Conservation (phyloP, 2,113 vertebrate species). For the Calidris pugnax region DNA sequence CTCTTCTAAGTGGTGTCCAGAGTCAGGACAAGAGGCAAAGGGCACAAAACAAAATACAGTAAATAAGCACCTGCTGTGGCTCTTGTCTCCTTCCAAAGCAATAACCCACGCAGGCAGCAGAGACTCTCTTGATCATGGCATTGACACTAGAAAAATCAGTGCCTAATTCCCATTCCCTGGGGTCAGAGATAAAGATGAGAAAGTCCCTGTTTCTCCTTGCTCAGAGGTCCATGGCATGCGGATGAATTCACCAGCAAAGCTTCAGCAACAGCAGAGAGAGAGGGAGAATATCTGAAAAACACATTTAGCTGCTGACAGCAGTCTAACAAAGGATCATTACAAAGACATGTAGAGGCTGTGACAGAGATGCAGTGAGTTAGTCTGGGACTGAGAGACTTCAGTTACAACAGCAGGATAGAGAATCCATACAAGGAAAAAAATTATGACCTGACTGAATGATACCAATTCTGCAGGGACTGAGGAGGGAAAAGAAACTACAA, state of each 20-base stretch:
- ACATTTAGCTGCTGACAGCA: background rate
- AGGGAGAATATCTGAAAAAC: background rate
- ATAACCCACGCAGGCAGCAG: background rate
- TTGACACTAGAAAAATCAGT: background rate
- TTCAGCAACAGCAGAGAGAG: background rate
- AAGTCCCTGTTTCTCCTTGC: background rate
- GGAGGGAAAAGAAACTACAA: constrained; percentile 10
- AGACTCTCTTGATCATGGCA: no score
- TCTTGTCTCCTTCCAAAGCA: background rate
- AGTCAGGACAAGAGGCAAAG: background rate
- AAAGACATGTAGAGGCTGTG: background rate
- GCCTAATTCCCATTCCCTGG: background rate
- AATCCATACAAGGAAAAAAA: background rate
- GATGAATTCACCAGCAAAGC: background rate
- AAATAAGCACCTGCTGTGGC: background rate
- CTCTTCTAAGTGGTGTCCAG: background rate
- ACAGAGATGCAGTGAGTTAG: background rate
- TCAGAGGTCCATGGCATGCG: background rate
- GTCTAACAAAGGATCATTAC: background rate
- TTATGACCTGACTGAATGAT: constrained; percentile 5
- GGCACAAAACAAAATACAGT: fast-evolving
- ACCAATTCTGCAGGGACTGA: background rate
- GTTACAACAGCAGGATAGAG: background rate
- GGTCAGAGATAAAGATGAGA: background rate
- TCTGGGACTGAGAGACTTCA: background rate